Conservation (phyloP, 2,888 invertebrate species). For the Bembecia ichneumoniformis region DNA sequence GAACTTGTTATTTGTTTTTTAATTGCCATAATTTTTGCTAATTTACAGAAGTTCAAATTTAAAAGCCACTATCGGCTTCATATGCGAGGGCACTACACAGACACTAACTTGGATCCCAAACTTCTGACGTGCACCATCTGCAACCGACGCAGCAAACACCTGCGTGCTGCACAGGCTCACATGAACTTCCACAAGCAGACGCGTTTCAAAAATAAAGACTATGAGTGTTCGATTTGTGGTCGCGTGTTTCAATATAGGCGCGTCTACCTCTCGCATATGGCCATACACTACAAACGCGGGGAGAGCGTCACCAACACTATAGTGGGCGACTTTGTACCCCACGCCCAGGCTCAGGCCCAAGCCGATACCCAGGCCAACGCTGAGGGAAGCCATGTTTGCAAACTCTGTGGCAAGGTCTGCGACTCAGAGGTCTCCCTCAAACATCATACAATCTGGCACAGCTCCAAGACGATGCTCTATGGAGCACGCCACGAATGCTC, state of each 20-base stretch:
- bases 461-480: constrained; percentile 50
- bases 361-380: constrained; percentile 19
- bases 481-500: constrained; percentile 59
- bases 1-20: background rate
- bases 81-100: constrained; percentile 57
- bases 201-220: constrained; percentile 60
- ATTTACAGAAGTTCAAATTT: constrained; percentile 53
- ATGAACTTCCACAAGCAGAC: constrained; percentile 65
- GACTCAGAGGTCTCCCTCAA: constrained; percentile 56
- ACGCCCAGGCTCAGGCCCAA: constrained; percentile 7
- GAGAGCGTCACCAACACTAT: constrained; percentile 51
- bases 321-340: constrained; percentile 32
- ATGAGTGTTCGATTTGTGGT: constrained; percentile 63
- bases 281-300: constrained; percentile 58
- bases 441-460: constrained; percentile 58
- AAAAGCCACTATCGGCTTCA: constrained; percentile 59
- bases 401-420: constrained; percentile 59
- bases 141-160: constrained; percentile 55
- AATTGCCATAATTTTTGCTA: too few relatives aligned
- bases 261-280: constrained; percentile 63
- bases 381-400: constrained; percentile 51
- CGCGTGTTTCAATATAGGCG: constrained; percentile 53
- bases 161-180: constrained; percentile 61
- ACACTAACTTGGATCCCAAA: constrained; percentile 49
- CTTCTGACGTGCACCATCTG: constrained; percentile 56